Evolutionary conservation across 2,888 invertebrate genomes (phyloP).

Genomic region (Drosophila birchii): DNA sequence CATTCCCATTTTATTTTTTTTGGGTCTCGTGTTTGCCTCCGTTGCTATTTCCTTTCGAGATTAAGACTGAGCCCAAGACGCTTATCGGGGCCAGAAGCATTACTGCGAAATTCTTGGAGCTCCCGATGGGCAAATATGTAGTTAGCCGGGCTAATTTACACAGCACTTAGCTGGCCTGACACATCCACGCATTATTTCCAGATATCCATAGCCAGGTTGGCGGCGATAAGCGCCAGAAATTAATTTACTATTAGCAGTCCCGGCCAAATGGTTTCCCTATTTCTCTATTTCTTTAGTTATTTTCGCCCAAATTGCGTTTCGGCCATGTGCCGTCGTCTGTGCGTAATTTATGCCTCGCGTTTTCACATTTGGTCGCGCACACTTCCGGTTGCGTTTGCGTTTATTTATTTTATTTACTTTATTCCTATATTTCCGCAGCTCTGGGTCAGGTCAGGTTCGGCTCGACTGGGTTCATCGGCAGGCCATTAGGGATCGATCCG

Average conservation of each 20-base stretch:
- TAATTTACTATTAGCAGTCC: constrained; percentile 76
- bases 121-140: constrained; percentile 57
- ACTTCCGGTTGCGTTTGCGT: constrained; percentile 59
- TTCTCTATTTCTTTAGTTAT: background rate
- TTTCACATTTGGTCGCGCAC: constrained; percentile 79
- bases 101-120: constrained; percentile 71
- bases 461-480: constrained; percentile 13
- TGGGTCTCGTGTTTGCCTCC: constrained; percentile 45
- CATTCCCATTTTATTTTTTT: background rate
- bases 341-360: constrained; percentile 75
- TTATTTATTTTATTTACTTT: constrained; percentile 4
- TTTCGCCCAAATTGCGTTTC: constrained; percentile 67
- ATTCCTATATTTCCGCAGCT: constrained; percentile 1
- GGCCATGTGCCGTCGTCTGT: constrained; percentile 37
- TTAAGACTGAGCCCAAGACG: constrained; percentile 6
- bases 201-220: constrained; percentile 20
- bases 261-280: constrained; percentile 27
- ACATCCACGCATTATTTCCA: constrained; percentile 59
- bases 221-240: constrained; percentile 71
- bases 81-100: constrained; percentile 36
- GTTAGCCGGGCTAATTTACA: constrained; percentile 74
- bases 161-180: constrained; percentile 75
- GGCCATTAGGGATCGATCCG: constrained; percentile 40
- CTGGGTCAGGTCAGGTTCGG: constrained; percentile 4
- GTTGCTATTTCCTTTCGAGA: constrained; percentile 54